These are phyloP conservation scores for Cantharis rufa DNA, from an alignment of 2,888 invertebrate species.

Conservation along the genomic window DNA sequence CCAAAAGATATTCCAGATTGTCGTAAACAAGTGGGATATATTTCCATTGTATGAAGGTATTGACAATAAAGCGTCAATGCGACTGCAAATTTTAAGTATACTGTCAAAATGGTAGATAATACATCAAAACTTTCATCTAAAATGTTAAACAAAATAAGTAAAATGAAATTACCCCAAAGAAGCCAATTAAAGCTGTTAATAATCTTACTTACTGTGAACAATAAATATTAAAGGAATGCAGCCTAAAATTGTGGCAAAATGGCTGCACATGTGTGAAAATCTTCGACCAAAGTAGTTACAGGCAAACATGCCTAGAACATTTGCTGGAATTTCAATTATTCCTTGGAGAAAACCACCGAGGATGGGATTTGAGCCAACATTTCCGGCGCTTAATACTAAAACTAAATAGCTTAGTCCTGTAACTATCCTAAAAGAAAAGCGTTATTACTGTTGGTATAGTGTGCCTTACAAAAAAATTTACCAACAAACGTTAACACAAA, in stretches of 20 bases:
- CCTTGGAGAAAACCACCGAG: conserved; percentile 68
- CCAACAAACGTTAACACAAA: conserved; percentile 62
- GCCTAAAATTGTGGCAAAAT: conserved; percentile 51
- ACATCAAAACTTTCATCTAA: conserved; percentile 9
- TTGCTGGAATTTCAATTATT: conserved; percentile 67
- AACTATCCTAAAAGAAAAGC: conserved; percentile 54
- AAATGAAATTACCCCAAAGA: too few relatives aligned
- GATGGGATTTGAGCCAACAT: conserved; percentile 66
- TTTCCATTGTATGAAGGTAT: conserved; percentile 66
- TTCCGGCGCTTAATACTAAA: conserved; percentile 60
- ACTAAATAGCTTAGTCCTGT: conserved; percentile 60
- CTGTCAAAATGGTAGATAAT: conserved; percentile 44
- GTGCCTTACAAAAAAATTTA: conserved; percentile 41
- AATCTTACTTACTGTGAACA: conserved; percentile 53
- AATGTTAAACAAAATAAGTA: not conserved
- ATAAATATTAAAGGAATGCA: conserved; percentile 55
- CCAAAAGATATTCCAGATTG: conserved; percentile 68
- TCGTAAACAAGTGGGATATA: conserved; percentile 69
- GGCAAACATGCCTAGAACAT: conserved; percentile 60
- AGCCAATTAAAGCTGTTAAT: too few relatives aligned
- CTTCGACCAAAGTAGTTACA: conserved; percentile 61
- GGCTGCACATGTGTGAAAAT: conserved; percentile 57
- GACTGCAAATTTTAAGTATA: conserved; percentile 59
- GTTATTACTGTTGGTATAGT: not conserved
- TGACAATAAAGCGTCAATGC: conserved; percentile 63